Evolutionary conservation across 2,113 vertebrate species (phyloP).

Genomic region (Orientallactaga bullata): DNA sequence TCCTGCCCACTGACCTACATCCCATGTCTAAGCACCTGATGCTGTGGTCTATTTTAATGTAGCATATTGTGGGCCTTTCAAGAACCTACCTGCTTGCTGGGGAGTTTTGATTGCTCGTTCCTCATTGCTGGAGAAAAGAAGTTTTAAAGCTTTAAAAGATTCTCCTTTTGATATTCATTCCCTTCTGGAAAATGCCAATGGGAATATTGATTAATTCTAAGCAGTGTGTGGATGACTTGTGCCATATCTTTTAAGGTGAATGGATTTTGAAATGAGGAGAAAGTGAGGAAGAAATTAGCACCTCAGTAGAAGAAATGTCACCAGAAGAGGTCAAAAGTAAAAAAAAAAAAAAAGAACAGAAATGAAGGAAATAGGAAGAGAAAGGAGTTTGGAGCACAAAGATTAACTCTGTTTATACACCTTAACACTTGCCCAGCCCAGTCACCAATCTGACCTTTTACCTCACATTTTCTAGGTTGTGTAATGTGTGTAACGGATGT

Average conservation of each 20-base stretch:
- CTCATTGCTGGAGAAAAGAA: background rate
- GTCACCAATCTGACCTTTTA: background rate
- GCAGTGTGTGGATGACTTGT: background rate
- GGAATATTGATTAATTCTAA: background rate
- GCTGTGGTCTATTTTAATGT: background rate
- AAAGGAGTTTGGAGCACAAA: background rate
- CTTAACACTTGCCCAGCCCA: background rate
- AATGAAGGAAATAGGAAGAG: background rate
- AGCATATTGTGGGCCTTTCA: background rate
- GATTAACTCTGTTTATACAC: background rate
- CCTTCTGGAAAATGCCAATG: background rate
- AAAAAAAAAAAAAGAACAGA: background rate
- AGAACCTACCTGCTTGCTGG: background rate
- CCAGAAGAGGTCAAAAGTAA: background rate
- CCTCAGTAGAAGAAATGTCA: background rate
- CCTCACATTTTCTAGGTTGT: background rate
- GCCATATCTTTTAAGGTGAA: background rate
- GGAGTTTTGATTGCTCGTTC: background rate
- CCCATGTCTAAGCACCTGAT: background rate
- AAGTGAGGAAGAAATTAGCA: background rate
- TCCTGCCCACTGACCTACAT: background rate
- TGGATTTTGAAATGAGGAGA: conserved; percentile 44
- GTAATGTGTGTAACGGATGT: no score
- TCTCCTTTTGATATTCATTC: background rate
- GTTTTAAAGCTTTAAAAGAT: conserved; percentile 32